phyloP scores from a whole-genome alignment of 2,888 invertebrate species.

The Diarsia mendica region DNA sequence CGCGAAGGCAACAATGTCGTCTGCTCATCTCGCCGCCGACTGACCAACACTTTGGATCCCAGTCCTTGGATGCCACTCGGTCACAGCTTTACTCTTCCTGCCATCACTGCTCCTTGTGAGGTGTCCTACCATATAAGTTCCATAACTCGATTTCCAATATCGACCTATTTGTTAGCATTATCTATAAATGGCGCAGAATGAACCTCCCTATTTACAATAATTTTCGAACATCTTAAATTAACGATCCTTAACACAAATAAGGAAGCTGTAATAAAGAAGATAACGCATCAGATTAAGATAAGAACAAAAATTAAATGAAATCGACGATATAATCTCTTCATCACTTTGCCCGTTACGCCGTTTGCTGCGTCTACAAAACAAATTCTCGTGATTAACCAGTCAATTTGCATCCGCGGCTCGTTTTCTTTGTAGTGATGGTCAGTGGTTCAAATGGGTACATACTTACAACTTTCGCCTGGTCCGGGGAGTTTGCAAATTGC shows the following conservation, averaged over 20 bases:
- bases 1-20: no score
- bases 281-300: slow-evolving; percentile 29
- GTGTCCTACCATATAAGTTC: no score
- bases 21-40: no score
- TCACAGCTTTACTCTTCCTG: no score
- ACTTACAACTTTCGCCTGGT: slow-evolving; percentile 57
- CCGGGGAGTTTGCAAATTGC: slow-evolving; percentile 69
- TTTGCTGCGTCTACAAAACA: slow-evolving; percentile 35
- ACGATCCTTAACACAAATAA: not conserved
- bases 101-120: no score
- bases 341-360: slow-evolving; percentile 8
- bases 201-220: not conserved
- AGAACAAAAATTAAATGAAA: slow-evolving; percentile 20
- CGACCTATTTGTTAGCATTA: no score
- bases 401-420: slow-evolving; percentile 59
- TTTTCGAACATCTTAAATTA: not conserved
- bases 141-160: no score
- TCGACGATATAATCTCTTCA: slow-evolving; percentile 37
- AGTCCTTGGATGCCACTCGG: no score
- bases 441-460: not conserved
- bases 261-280: slow-evolving; percentile 14
- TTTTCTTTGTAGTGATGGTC: slow-evolving; percentile 58
- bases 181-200: not conserved
- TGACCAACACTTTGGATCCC: no score
- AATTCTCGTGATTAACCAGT: slow-evolving; percentile 60